Conservation (phyloP, 2,797 vertebrate species). For the Pristis pectinata region DNA sequence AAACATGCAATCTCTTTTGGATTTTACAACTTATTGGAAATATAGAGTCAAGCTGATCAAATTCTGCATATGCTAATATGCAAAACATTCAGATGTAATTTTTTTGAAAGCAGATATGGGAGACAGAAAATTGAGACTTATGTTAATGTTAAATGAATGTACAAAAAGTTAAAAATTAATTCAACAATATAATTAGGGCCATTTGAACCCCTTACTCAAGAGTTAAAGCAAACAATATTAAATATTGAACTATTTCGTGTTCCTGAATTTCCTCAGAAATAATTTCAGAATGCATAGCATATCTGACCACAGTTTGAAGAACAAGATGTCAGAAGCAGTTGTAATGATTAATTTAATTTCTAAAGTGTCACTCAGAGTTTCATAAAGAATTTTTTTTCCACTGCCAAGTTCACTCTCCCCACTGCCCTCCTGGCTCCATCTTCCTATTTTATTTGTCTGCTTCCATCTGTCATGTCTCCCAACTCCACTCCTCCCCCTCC, state of each 20-base stretch:
- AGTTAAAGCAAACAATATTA: not conserved
- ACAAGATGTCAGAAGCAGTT: not conserved
- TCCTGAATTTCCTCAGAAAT: not conserved
- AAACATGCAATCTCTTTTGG: not conserved
- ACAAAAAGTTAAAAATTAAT: not conserved
- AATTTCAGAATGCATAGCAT: not conserved
- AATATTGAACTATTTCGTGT: not conserved
- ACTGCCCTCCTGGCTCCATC: too few species aligned
- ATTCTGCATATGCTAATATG: not conserved
- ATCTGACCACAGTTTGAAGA: not conserved
- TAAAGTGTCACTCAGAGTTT: not conserved
- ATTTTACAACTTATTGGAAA: not conserved
- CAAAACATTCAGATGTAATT: not conserved
- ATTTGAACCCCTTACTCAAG: not conserved
- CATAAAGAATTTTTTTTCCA: not conserved
- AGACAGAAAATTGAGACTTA: not conserved
- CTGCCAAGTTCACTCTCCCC: not conserved
- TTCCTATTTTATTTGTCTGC: too few species aligned
- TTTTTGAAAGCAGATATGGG: not conserved
- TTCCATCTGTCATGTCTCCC: too few species aligned
- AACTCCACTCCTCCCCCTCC: too few species aligned
- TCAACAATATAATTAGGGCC: not conserved
- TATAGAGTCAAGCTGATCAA: not conserved
- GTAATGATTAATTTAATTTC: not conserved
- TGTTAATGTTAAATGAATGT: not conserved